phyloP scores from a whole-genome alignment of 1,140 invertebrate species.

The Drosophila lini region DNA sequence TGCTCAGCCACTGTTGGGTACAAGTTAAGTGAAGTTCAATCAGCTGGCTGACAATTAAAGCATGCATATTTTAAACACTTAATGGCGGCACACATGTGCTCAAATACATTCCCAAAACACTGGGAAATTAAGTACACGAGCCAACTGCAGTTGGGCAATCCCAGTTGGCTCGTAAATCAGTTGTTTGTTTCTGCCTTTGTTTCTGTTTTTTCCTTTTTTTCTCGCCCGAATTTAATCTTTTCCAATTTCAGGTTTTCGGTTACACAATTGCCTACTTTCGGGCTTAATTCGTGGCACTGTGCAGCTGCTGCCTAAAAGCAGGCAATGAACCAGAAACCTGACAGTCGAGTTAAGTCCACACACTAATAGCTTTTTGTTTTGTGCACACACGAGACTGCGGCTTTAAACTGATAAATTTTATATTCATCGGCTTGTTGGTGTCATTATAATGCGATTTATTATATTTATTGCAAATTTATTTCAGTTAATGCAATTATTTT shows the following conservation, averaged over 20 bases:
- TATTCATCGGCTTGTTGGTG: background rate
- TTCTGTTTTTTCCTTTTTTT: background rate
- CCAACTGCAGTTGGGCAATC: slow-evolving; percentile 24
- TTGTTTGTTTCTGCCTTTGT: background rate
- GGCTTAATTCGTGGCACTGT: slow-evolving; percentile 14
- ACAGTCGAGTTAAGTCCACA: slow-evolving; percentile 10
- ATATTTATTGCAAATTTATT: background rate
- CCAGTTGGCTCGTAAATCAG: slow-evolving; percentile 50
- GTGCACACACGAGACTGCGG: slow-evolving; percentile 4
- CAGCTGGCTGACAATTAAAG: slow-evolving; percentile 48
- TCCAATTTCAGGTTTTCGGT: slow-evolving; percentile 38
- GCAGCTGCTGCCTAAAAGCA: slow-evolving; percentile 47
- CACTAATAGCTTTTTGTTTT: slow-evolving; percentile 2
- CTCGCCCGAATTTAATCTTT: slow-evolving; percentile 19
- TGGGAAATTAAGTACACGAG: slow-evolving; percentile 14
- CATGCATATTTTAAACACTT: slow-evolving; percentile 61
- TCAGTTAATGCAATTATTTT: background rate
- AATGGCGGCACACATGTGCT: slow-evolving; percentile 45
- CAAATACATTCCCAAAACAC: slow-evolving; percentile 3
- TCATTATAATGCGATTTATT: slow-evolving; percentile 8
- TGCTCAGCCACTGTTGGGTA: slow-evolving; percentile 19
- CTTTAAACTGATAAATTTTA: slow-evolving; percentile 1
- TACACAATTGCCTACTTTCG: slow-evolving; percentile 50
- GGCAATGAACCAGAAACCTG: slow-evolving; percentile 36
- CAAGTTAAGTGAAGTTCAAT: slow-evolving; percentile 16